Percentiles rank a stretch among this genome's conserved stretches.
These are phyloP conservation scores for Scortum barcoo DNA, from an alignment of 2,113 vertebrate genomes.

Conservation along the genomic window DNA sequence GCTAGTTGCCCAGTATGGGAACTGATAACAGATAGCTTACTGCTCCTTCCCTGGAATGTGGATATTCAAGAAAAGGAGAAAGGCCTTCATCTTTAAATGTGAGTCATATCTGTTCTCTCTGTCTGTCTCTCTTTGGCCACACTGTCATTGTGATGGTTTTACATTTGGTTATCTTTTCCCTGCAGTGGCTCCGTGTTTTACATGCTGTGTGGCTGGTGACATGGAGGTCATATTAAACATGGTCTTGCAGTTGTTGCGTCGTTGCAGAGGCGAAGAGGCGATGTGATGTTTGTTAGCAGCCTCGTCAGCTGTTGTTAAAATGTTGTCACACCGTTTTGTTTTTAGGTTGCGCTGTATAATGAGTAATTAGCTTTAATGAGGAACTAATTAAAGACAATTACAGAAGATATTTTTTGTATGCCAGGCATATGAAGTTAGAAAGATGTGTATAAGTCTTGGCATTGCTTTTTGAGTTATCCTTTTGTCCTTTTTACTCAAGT, in stretches of 20 bases:
- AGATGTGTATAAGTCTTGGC: not conserved
- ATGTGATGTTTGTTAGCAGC: not conserved
- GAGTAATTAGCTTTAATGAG: not conserved
- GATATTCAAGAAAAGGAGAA: not conserved
- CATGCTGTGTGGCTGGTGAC: not conserved
- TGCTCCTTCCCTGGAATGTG: not conserved
- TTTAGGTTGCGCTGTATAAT: not conserved
- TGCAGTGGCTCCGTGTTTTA: not conserved
- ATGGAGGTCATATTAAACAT: not conserved
- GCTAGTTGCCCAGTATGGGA: not conserved
- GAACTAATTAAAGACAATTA: not conserved
- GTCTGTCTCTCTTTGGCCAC: not conserved
- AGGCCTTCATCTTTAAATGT: not conserved
- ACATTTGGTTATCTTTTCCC: no score
- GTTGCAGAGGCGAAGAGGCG: not conserved
- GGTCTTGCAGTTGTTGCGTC: not conserved
- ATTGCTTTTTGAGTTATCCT: not conserved
- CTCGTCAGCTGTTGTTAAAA: not conserved
- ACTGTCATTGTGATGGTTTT: not conserved
- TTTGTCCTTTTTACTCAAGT: not conserved
- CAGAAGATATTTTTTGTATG: not conserved
- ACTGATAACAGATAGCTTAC: not conserved
- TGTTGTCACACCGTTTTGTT: not conserved
- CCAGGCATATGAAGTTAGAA: not conserved
- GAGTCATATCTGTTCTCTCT: not conserved